These are phyloP conservation scores for Hetaerina americana DNA, from an alignment of 1,140 invertebrate species.

Conservation along the genomic window DNA sequence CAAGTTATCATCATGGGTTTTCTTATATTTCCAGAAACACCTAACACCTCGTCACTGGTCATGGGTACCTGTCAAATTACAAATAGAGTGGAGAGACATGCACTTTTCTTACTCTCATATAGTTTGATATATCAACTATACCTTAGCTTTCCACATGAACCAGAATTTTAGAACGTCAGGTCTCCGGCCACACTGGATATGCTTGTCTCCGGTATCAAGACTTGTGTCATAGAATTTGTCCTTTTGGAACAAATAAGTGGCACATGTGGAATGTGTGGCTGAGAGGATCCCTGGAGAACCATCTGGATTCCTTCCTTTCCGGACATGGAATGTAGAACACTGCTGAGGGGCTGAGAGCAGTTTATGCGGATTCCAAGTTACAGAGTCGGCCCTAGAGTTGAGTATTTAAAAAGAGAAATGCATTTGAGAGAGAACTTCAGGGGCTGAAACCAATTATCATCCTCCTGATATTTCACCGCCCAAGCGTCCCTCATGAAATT, in stretches of 20 bases:
- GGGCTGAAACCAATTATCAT: too few relatives aligned
- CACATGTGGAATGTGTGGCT: conserved; percentile 45
- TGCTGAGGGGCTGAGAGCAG: conserved; percentile 78
- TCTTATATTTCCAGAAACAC: neutral
- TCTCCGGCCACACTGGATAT: conserved; percentile 82
- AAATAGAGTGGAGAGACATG: too few relatives aligned
- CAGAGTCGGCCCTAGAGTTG: conserved; percentile 62
- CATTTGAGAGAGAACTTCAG: neutral
- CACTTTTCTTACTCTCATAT: neutral
- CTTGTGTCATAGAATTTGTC: conserved; percentile 91
- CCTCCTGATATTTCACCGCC: too few relatives aligned
- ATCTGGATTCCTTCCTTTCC: conserved; percentile 37
- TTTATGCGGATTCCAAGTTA: conserved; percentile 92
- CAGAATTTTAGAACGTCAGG: conserved; percentile 93
- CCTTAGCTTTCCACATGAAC: conserved; percentile 95
- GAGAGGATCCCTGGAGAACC: neutral
- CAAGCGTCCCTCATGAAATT: too few relatives aligned
- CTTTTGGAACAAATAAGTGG: conserved; percentile 86
- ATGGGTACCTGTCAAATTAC: too few relatives aligned
- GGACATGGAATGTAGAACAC: conserved; percentile 71
- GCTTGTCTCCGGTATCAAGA: conserved; percentile 88
- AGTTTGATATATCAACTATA: conserved; percentile 14
- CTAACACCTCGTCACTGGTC: too few relatives aligned
- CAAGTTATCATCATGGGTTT: too few relatives aligned
- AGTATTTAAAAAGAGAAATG: conserved; percentile 9